Evolutionary conservation across 2,888 invertebrate species (phyloP), one percentile per base, ranked within the genome.

Genomic region (Hypsopygia costalis): DNA sequence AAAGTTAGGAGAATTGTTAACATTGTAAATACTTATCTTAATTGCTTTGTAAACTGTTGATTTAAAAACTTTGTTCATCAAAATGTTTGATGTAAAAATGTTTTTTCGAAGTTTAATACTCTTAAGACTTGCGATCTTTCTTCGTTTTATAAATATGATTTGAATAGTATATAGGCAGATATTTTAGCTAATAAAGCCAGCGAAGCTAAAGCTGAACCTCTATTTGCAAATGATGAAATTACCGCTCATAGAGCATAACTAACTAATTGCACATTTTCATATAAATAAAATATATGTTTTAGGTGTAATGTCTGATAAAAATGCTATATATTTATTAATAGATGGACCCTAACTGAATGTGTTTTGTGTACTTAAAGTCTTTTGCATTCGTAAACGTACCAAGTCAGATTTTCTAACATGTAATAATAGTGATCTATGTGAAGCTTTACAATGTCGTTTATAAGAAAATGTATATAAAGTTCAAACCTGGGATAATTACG

Each of bases 401-500:
- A 44, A 51, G 30, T 36, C 40, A 42, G 25, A 47, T 43, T 36
- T 44, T 51, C 42, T 47, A 41, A 52, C 53, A 47, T 55, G 52
- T 55, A 51, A 58, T 49, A 54, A 60, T 77, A 80, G 75, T 73
- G 63, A 75, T 72, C 64, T 70, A 62, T 73, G 69, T 80, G 54
- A 81, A 80, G 82, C 79, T 82, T 83, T 83, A 82, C 71, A 66
- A 59, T 65, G 51, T 76, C 63, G 62, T 62, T 60, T 65, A 51
- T 80, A 81, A 81, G 72, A 49, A 66, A 70, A 69, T 87, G 85
- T 87, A 86, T 43, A 85, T 79, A 82, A 59, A 68, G 62, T 72
- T 69, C 72, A 83, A 81, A 39, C 70, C 81, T 76, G 87, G 87
- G 87, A 88, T 88, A 83, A 81, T 80, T 88, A 88, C 87, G 87